Evolutionary conservation across 1,140 invertebrate species (phyloP).

Genomic region (Charaxes varanes): DNA sequence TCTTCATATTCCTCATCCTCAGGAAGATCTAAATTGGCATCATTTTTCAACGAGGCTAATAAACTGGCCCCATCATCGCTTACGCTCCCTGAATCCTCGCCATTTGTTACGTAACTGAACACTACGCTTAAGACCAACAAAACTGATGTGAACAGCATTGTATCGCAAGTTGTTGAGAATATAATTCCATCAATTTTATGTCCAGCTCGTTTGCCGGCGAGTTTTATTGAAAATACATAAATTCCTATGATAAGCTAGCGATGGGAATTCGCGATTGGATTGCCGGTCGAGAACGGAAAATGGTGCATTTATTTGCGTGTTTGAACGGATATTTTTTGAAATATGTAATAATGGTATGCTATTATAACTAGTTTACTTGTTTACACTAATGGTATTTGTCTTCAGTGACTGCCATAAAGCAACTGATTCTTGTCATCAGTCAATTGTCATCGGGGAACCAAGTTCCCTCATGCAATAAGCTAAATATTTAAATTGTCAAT

Average conservation of each 20-base stretch:
- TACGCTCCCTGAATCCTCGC: conserved; percentile 18
- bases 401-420: no score
- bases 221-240: conserved; percentile 62
- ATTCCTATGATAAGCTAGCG: conserved; percentile 48
- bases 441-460: no score
- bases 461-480: no score
- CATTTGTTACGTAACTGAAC: conserved; percentile 11
- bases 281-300: conserved; percentile 4
- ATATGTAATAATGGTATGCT: no score
- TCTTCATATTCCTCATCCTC: conserved; percentile 61
- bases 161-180: conserved; percentile 16
- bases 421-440: no score
- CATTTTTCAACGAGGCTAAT: conserved; percentile 34
- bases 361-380: no score
- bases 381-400: no score
- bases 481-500: no score
- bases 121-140: conserved; percentile 26
- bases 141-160: conserved; percentile 21
- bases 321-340: no score
- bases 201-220: conserved; percentile 25
- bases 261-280: conserved; percentile 18
- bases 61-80: conserved; percentile 32
- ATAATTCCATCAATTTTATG: conserved; percentile 31
- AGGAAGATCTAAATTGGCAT: conserved; percentile 53
- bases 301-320: conserved; percentile 10